Evolutionary conservation across 1,140 invertebrate genomes (phyloP), one percentile per base, ranked within the genome.

Genomic region (Contarinia nasturtii): DNA sequence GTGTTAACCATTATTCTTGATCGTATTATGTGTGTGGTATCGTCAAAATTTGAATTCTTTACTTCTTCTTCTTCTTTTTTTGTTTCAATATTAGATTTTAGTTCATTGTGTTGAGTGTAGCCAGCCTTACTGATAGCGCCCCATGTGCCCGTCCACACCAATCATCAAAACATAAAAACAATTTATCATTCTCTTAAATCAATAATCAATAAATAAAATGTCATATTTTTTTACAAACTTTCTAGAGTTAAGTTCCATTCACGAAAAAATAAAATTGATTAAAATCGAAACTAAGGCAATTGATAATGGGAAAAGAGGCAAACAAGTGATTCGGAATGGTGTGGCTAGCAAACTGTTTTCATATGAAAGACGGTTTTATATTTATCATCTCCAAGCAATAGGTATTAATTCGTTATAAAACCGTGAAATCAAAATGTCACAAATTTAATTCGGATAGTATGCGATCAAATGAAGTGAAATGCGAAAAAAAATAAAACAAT

Each of bases 271-370:
- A 41, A 41, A 41, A 41, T 12, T 7, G 11, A n/a, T 7, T 12
- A 41, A n/a, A 11, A 41, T 12, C 10, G n/a, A 12, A 43, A 40
- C 14, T 18, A 40, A 40, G 7, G 37, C 17, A 15, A 15, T 40
- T n/a, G n/a, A 15, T 40, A 40, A 40, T 7, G 4, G 14, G n/a
- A 40, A 40, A 40, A 40, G 3, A 5, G 3, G 17, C 18, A 43
- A 7, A 43, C 2, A 7, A 43, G 53, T 56, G 54, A 61, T 57
- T 57, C 59, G 61, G 61, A 63, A 63, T 63, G 61, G 61, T 63
- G 61, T 63, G 61, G 61, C 58, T 63, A 61, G 61, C 61, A 63
- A 63, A 61, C 55, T 56, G 57, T 54, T 56, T 55, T 53, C 58
- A 63, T 47, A 60, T 60, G 60, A 63, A 63, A 56, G 61, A 60